These are phyloP conservation scores for Sparidentex hasta DNA, from an alignment of 2,797 vertebrate genomes.

Conservation along the genomic window DNA sequence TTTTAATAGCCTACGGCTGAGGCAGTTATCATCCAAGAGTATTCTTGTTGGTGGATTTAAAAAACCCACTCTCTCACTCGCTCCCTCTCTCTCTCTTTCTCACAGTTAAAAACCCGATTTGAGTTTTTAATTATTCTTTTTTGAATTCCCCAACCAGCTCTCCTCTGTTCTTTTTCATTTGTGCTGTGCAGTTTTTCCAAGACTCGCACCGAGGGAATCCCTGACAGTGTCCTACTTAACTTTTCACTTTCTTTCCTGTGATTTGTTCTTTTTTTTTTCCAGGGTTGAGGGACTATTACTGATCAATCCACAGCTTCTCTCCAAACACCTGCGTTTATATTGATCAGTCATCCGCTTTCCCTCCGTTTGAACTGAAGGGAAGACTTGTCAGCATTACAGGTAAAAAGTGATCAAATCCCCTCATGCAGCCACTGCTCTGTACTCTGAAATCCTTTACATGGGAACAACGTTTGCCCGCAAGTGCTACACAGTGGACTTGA, in stretches of 20 bases:
- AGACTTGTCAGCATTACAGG: conserved; percentile 72
- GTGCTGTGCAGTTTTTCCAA: conserved; percentile 85
- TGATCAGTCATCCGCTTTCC: conserved; percentile 81
- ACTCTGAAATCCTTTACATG: conserved; percentile 60
- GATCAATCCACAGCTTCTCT: conserved; percentile 82
- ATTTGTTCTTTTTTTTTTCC: conserved; percentile 80
- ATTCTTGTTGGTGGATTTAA: conserved; percentile 87
- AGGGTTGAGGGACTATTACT: conserved; percentile 81
- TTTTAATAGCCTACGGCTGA: conserved; percentile 88
- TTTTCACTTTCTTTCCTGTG: conserved; percentile 87
- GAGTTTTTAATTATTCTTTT: conserved; percentile 89
- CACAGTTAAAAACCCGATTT: conserved; percentile 87
- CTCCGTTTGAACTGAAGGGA: conserved; percentile 70
- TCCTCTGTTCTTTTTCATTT: conserved; percentile 88
- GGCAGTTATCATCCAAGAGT: conserved; percentile 85
- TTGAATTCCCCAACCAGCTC: conserved; percentile 86
- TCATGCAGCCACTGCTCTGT: conserved; percentile 66
- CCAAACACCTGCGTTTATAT: conserved; percentile 85
- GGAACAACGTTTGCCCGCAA: conserved; percentile 72
- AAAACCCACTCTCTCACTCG: conserved; percentile 74
- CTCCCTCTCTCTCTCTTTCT: conserved; percentile 76
- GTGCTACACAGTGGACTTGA: conserved; percentile 69
- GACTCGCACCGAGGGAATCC: conserved; percentile 83
- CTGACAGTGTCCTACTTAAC: conserved; percentile 88
- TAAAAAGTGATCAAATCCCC: conserved; percentile 80